Conservation (phyloP, 2,888 invertebrate species). For the Pandemis corylana region DNA sequence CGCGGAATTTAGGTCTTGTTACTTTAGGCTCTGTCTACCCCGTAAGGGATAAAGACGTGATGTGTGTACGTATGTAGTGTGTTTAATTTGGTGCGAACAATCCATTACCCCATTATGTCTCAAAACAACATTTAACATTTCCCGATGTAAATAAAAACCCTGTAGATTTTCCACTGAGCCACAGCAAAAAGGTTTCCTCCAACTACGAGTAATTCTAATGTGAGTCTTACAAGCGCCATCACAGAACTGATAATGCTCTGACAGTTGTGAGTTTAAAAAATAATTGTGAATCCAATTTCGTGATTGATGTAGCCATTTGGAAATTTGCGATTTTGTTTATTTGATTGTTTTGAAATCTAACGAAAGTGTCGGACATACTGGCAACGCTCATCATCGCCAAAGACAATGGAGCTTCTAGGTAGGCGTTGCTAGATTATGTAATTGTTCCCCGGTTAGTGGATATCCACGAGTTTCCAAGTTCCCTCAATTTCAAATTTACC, state of each 20-base stretch:
- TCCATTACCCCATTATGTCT: background rate
- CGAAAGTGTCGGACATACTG: background rate
- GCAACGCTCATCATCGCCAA: too few species aligned
- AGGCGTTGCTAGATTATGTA: too few species aligned
- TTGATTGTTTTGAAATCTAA: background rate
- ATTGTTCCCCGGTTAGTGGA: too few species aligned
- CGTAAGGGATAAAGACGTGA: too few species aligned
- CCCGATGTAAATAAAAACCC: background rate
- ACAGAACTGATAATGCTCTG: background rate
- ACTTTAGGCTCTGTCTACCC: too few species aligned
- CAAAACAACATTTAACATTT: background rate
- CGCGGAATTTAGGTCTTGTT: too few species aligned
- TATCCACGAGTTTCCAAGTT: too few species aligned
- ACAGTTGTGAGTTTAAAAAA: background rate
- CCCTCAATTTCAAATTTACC: too few species aligned
- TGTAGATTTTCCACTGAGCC: background rate
- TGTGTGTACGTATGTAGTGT: background rate
- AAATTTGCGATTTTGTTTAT: background rate
- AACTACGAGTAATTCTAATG: background rate
- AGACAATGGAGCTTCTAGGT: too few species aligned
- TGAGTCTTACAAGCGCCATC: background rate
- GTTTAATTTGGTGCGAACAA: background rate
- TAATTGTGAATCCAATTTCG: conserved; percentile 2
- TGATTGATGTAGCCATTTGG: conserved; percentile 5
- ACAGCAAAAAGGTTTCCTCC: background rate